Evolutionary conservation across 2,888 invertebrate genomes (phyloP), one percentile per base, ranked within the genome.

Genomic region (Chloromyia formosa): DNA sequence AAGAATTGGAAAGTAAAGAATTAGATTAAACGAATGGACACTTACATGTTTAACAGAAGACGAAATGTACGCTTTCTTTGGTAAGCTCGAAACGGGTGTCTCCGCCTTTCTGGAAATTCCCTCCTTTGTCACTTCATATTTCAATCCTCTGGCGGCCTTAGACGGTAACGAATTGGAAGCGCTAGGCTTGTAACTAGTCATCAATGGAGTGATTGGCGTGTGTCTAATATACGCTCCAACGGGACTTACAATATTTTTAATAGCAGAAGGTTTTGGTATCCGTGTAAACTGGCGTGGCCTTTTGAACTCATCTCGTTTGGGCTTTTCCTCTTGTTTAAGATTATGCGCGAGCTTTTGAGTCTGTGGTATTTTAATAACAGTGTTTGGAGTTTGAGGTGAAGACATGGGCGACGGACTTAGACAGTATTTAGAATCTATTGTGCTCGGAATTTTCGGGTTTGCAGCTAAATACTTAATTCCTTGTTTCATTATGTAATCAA

Each of bases 171-270:
- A 4, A 27, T 78, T 76, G 27, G 3, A 4, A 20, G 74, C 78
- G 12, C 62, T 66, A 0, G 80, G 75, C 42, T 81, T 82, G 14
- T 84, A 81, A 22, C 80, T 82, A 23, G 82, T 79, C 76, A 84
- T 81, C 0, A 85, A 77, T 0, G 86, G 86, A 0, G 83, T 82
- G 1, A 80, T 81, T 1, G 83, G 81, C 0, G 85, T 85, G 35
- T 84, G 84, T 23, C 86, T 84, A 72, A 85, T 86, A 74, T 86
- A 86, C 0, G 84, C 79, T 2, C 84, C 83, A 61, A 86, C 82
- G 0, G 86, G 86, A 79, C 86, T 86, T 1, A 85, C 79, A 68
- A 86, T 82, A 75, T 86, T 81, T 0, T 81, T 79, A 75, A 80
- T 85, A 62, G 78, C 75, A 14, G 68, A 40, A 12, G 82, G 79